Evolutionary conservation across 2,113 vertebrate species (phyloP), one percentile per base, ranked within the genome.

Genomic region (Macrotis lagotis): DNA sequence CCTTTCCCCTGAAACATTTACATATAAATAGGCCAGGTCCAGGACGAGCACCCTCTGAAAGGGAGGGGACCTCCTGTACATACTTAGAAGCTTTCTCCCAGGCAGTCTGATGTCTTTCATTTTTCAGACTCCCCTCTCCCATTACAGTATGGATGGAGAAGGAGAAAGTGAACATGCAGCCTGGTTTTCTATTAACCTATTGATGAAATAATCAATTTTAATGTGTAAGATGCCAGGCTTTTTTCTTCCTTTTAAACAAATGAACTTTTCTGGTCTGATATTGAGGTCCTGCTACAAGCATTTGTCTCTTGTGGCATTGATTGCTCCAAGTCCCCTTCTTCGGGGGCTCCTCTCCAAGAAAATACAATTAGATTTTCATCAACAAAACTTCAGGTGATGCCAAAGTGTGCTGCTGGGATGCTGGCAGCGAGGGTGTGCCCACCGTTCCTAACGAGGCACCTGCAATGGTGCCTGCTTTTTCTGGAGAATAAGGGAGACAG

Each of bases 201-300:
- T 98, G 98, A 98, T 98, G 98, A 98, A 98, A 98, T 97, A 98
- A 98, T 98, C 98, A 95, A 98, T 98, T 98, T 96, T 89, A 91
- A 97, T 90, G 96, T 93, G 97, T 7, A 52, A 95, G 92, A 92
- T 97, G 97, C 96, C 97, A 97, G 49, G 98, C 93, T 94, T 97
- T 96, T 96, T 97, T 94, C 95, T 96, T 94, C 89, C 52, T 95
- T 91, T 91, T n/a, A 92, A 97, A 98, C 96, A 98, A 98, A 98
- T 98, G 96, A 94, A 94, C 59, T 28, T 91, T 91, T 91, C 1
- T 25, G 14, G 94, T 48, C 95, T 88, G 96, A 92, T 48, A 90
- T 96, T 25, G 66, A 96, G 94, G 94, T 95, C 91, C 98, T 48
- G 96, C 92, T 53, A 51, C 0, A 48, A 37, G 91, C 24, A 14